These are phyloP conservation scores for Pterois miles DNA, from an alignment of 2,797 vertebrate genomes.

Conservation along the genomic window DNA sequence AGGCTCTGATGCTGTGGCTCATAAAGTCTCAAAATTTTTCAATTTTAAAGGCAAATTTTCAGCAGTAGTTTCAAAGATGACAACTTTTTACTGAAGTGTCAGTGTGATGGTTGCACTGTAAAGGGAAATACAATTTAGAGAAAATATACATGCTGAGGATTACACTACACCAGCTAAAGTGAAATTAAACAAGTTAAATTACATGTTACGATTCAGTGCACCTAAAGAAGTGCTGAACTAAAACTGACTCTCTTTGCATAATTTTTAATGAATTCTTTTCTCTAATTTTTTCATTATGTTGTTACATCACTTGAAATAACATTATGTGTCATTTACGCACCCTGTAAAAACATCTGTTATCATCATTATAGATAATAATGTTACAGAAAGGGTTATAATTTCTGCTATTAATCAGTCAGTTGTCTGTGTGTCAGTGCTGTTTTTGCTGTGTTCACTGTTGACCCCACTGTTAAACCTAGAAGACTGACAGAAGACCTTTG, in stretches of 20 bases:
- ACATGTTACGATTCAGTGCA: not conserved
- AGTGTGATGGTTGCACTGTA: not conserved
- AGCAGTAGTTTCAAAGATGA: not conserved
- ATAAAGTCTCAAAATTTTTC: not conserved
- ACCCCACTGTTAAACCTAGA: slow-evolving; percentile 90
- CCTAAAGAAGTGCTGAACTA: not conserved
- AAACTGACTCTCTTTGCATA: not conserved
- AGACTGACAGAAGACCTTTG: slow-evolving; percentile 99
- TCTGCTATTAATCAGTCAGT: not conserved
- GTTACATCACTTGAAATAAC: not conserved
- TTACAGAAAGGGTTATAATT: not conserved
- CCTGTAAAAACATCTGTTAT: not conserved
- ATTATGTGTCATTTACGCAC: not conserved
- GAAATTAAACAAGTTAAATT: slow-evolving; percentile 5
- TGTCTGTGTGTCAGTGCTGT: slow-evolving; percentile 62
- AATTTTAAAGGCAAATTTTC: not conserved
- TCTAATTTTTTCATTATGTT: not conserved
- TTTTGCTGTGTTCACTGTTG: slow-evolving; percentile 86
- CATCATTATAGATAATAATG: not conserved
- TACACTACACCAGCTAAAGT: not conserved
- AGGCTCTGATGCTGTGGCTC: not conserved
- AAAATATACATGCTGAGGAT: slow-evolving; percentile 1
- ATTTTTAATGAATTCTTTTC: not conserved
- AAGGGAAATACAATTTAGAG: not conserved
- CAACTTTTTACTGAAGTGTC: not conserved